Percentiles rank a stretch among this genome's conserved stretches.
These are phyloP conservation scores for Urechis unicinctus DNA, from an alignment of 2,888 invertebrate genomes.

Conservation along the genomic window DNA sequence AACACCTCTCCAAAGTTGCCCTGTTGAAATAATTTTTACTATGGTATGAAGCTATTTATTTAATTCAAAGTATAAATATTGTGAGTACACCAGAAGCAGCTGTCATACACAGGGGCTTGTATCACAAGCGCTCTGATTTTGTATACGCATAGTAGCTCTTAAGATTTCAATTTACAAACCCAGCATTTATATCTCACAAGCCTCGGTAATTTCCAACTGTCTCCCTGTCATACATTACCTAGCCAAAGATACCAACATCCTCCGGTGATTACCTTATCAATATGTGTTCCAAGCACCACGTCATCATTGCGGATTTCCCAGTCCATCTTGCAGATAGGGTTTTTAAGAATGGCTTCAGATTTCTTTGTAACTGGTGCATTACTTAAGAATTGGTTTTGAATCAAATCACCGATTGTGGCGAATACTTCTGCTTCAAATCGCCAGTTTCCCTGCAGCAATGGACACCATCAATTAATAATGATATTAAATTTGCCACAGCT, in stretches of 20 bases:
- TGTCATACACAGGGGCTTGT: too few relatives aligned
- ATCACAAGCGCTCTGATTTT: not conserved
- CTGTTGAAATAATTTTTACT: constrained; percentile 52
- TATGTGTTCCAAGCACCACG: constrained; percentile 82
- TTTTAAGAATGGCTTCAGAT: constrained; percentile 80
- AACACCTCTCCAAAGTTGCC: constrained; percentile 98
- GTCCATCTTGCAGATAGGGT: constrained; percentile 79
- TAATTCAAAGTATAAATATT: not conserved
- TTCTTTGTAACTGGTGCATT: constrained; percentile 78
- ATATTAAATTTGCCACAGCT: too few relatives aligned
- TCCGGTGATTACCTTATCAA: constrained; percentile 70
- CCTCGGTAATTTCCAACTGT: too few relatives aligned
- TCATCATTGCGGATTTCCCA: constrained; percentile 97
- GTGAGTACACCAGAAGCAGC: too few relatives aligned
- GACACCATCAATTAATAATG: too few relatives aligned
- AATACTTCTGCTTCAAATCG: constrained; percentile 91
- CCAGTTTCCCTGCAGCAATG: constrained; percentile 67
- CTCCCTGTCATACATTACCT: too few relatives aligned
- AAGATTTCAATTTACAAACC: too few relatives aligned
- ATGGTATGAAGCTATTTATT: not conserved
- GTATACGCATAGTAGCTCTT: too few relatives aligned
- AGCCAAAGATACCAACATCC: not conserved
- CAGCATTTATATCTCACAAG: too few relatives aligned
- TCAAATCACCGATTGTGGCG: constrained; percentile 84
- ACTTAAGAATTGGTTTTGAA: constrained; percentile 79